Evolutionary conservation across 1,140 invertebrate species (phyloP).

Genomic region (Drosophila elegans): DNA sequence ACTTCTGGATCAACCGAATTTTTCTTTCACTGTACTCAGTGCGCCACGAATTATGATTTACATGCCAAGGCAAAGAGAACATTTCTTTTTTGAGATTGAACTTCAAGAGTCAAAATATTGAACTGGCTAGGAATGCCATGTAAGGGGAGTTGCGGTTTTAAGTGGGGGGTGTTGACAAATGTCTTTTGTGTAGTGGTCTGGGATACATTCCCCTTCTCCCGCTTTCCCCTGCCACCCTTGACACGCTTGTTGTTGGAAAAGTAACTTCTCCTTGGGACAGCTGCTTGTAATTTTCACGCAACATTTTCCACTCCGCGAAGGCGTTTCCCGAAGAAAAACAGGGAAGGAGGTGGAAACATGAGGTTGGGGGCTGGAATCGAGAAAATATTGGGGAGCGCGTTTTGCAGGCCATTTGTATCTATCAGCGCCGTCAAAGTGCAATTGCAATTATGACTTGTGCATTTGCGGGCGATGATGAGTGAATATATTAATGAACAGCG

Average conservation of each 20-base stretch:
- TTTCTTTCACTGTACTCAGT: conserved; percentile 4
- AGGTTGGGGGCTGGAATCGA: conserved; percentile 14
- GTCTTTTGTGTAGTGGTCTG: conserved; percentile 63
- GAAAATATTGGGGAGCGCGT: conserved; percentile 13
- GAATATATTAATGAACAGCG: conserved; percentile 82
- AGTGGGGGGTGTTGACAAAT: conserved; percentile 82
- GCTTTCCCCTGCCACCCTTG: conserved; percentile 15
- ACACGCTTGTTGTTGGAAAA: conserved; percentile 15
- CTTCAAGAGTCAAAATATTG: conserved; percentile 78
- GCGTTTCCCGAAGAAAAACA: conserved; percentile 48
- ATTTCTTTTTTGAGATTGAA: conserved; percentile 56
- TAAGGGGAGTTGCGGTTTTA: conserved; percentile 39
- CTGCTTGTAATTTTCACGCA: conserved; percentile 81
- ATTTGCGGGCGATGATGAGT: conserved; percentile 75
- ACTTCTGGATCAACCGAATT: neutral
- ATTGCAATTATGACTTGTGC: conserved; percentile 75
- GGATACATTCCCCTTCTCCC: conserved; percentile 15
- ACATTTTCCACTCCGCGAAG: conserved; percentile 70
- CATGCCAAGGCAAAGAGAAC: conserved; percentile 22
- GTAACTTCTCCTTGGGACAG: conserved; percentile 36
- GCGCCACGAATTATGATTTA: conserved; percentile 63
- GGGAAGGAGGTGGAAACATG: neutral
- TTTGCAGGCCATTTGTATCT: conserved; percentile 62
- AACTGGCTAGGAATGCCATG: conserved; percentile 9
- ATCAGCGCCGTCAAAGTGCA: conserved; percentile 72